Evolutionary conservation across 37 sponge, comb jelly and placozoan species (phyloP).

Genomic region (Beroe ovata): DNA sequence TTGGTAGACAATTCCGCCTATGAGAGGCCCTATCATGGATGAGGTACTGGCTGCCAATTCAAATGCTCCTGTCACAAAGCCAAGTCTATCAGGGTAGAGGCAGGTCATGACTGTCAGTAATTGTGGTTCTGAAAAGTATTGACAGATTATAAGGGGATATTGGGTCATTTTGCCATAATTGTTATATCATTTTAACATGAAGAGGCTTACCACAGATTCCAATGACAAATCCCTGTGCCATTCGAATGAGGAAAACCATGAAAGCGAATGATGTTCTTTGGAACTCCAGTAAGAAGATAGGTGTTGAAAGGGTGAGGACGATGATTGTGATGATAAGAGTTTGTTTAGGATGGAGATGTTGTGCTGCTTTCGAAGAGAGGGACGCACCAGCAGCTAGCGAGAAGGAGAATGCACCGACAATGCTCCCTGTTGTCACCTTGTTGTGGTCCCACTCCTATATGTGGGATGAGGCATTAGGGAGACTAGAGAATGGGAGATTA

Average conservation of each 20-base stretch:
- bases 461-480: too few relatives aligned
- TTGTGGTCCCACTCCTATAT: neutral
- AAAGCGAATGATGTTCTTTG: neutral
- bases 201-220: slow-evolving; percentile 15
- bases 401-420: slow-evolving; percentile 52
- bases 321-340: neutral
- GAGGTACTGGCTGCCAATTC: slow-evolving; percentile 42
- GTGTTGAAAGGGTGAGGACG: slow-evolving; percentile 17
- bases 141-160: too few relatives aligned
- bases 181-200: neutral
- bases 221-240: slow-evolving; percentile 58
- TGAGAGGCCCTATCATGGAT: slow-evolving; percentile 29
- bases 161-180: neutral
- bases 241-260: slow-evolving; percentile 5
- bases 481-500: too few relatives aligned
- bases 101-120: slow-evolving; percentile 25
- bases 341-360: neutral
- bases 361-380: neutral
- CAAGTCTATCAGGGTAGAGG: slow-evolving; percentile 24
- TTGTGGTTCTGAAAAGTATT: slow-evolving; percentile 51
- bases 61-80: slow-evolving; percentile 41
- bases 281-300: neutral
- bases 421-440: slow-evolving; percentile 24
- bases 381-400: slow-evolving; percentile 3
- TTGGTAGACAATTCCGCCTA: slow-evolving; percentile 35